These are phyloP conservation scores for Noctua fimbriata DNA, from an alignment of 2,888 invertebrate genomes.

Conservation along the genomic window DNA sequence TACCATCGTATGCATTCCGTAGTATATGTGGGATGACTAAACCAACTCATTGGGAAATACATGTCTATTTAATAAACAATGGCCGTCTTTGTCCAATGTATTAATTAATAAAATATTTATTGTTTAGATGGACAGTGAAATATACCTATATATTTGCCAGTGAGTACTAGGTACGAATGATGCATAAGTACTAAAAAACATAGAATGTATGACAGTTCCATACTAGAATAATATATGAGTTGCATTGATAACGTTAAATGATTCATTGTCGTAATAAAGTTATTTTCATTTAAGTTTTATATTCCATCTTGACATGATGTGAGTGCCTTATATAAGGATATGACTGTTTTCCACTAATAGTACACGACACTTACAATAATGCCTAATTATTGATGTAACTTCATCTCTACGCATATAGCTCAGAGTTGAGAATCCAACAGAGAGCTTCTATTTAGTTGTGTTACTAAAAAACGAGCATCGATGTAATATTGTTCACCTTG, in stretches of 20 bases:
- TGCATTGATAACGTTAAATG: slow-evolving; percentile 59
- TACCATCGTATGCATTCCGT: slow-evolving; percentile 73
- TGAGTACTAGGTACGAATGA: slow-evolving; percentile 72
- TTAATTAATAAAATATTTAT: slow-evolving; percentile 21
- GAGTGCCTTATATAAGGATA: neutral
- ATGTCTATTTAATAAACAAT: slow-evolving; percentile 36
- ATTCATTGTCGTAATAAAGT: slow-evolving; percentile 36
- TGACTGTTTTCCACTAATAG: neutral
- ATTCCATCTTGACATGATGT: neutral
- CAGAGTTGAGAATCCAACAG: neutral
- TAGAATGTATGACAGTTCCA: slow-evolving; percentile 75
- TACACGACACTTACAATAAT: neutral
- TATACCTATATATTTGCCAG: slow-evolving; percentile 77
- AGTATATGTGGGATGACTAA: slow-evolving; percentile 72
- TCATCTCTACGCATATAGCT: neutral
- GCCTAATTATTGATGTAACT: neutral
- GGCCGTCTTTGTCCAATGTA: slow-evolving; percentile 6
- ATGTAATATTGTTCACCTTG: neutral
- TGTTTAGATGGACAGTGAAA: neutral
- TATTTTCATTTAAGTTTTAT: slow-evolving; percentile 20
- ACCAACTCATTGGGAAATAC: slow-evolving; percentile 73
- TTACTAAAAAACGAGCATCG: neutral
- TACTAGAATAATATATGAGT: slow-evolving; percentile 65
- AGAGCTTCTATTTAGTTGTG: neutral
- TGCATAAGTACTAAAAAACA: slow-evolving; percentile 74